Evolutionary conservation across 2,888 invertebrate genomes (phyloP), one percentile per base, ranked within the genome.

Genomic region (Furcula furcula): DNA sequence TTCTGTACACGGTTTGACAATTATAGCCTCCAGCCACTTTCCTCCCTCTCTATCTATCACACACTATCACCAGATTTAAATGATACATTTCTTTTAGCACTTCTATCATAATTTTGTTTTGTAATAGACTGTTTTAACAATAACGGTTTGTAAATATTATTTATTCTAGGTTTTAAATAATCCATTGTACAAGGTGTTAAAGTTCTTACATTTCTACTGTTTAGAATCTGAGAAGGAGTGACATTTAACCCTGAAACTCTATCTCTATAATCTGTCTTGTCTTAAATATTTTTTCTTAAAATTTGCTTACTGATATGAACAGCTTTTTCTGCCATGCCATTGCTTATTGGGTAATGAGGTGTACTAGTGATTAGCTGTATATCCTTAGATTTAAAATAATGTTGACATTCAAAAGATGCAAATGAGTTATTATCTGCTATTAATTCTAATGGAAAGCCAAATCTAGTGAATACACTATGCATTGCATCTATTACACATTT

Each of bases 151-250:
- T n/a, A n/a, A n/a, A n/a, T n/a, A n/a, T n/a, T n/a, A n/a, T n/a
- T n/a, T n/a, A n/a, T n/a, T n/a, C n/a, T n/a, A n/a, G n/a, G n/a
- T n/a, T n/a, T n/a, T n/a, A n/a, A n/a, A n/a, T n/a, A n/a, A n/a
- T n/a, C n/a, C n/a, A n/a, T n/a, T n/a, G n/a, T n/a, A n/a, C n/a
- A n/a, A n/a, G n/a, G n/a, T n/a, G n/a, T n/a, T n/a, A n/a, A n/a
- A n/a, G n/a, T n/a, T n/a, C n/a, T n/a, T n/a, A n/a, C n/a, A n/a
- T n/a, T n/a, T 34, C 46, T 28, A 19, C 46, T 41, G 6, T 43
- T 30, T 21, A 43, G 25, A 14, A 46, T 40, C 28, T 46, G 46
- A 10, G 42, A 34, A 4, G 46, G 43, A 12, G 46, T 38, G 12
- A 31, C 21, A 2, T 37, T 11, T 3, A 40, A 7, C 6, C 23